These are phyloP conservation scores for Agriopis leucophaearia DNA, from an alignment of 2,888 invertebrate species.

Conservation along the genomic window DNA sequence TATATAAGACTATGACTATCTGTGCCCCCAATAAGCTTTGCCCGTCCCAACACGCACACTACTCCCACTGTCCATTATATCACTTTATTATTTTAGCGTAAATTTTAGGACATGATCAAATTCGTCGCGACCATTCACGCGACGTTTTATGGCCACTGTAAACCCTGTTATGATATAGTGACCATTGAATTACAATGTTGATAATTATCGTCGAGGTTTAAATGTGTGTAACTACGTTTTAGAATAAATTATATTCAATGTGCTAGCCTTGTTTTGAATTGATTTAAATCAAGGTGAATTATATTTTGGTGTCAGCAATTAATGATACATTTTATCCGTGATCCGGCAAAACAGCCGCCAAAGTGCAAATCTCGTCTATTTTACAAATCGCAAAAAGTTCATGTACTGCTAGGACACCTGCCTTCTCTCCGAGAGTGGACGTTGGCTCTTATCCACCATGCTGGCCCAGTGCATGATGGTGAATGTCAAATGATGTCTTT, in stretches of 20 bases:
- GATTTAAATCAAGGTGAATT: background rate
- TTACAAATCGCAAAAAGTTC: too few species aligned
- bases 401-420: too few species aligned
- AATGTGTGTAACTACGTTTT: conserved; percentile 22
- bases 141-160: conserved; percentile 55
- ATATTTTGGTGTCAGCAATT: too few species aligned
- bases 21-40: conserved; percentile 67
- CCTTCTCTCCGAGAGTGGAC: too few species aligned
- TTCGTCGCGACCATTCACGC: conserved; percentile 68
- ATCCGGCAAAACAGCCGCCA: background rate
- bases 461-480: too few species aligned
- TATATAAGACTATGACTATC: too few species aligned
- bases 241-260: conserved; percentile 19
- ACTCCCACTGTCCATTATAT: conserved; percentile 55
- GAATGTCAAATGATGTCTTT: too few species aligned
- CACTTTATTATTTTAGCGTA: conserved; percentile 66
- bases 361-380: background rate
- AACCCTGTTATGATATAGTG: conserved; percentile 50
- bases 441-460: too few species aligned
- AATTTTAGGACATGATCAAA: conserved; percentile 70
- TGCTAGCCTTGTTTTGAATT: background rate
- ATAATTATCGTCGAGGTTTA: conserved; percentile 41
- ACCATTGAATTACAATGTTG: conserved; percentile 64
- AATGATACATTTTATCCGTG: background rate
- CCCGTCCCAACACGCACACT: conserved; percentile 56